Evolutionary conservation across 2,888 invertebrate species (phyloP).

Genomic region (Timema cristinae): DNA sequence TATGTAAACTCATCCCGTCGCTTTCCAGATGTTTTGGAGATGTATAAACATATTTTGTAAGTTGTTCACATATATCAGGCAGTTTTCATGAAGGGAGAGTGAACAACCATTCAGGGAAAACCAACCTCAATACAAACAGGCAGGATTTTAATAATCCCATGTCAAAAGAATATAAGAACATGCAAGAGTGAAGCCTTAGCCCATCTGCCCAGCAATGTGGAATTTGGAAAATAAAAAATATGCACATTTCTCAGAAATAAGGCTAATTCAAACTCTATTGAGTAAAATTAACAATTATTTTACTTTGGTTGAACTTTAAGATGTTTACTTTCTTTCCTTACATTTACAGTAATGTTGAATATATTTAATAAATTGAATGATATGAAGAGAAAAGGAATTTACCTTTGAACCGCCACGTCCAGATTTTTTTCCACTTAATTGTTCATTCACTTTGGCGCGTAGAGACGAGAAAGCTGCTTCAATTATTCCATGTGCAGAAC

Average conservation of each 20-base stretch:
- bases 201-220: background rate
- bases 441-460: slow-evolving; percentile 64
- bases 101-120: too few species aligned
- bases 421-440: slow-evolving; percentile 55
- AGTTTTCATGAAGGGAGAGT: too few species aligned
- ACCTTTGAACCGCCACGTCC: slow-evolving; percentile 35
- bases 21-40: too few species aligned
- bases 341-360: background rate
- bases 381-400: background rate
- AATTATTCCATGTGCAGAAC: slow-evolving; percentile 82
- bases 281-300: background rate
- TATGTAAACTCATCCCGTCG: too few species aligned
- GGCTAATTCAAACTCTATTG: background rate
- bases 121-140: too few species aligned
- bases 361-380: background rate
- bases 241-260: background rate
- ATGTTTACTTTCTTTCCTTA: background rate
- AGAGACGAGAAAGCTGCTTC: slow-evolving; percentile 79
- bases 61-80: too few species aligned
- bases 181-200: too few species aligned
- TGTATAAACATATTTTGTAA: too few species aligned
- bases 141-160: too few species aligned
- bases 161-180: too few species aligned
- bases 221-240: background rate
- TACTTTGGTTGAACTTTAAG: background rate